Evolutionary conservation across 2,113 vertebrate genomes (phyloP).

Genomic region (Capricornis sumatraensis): DNA sequence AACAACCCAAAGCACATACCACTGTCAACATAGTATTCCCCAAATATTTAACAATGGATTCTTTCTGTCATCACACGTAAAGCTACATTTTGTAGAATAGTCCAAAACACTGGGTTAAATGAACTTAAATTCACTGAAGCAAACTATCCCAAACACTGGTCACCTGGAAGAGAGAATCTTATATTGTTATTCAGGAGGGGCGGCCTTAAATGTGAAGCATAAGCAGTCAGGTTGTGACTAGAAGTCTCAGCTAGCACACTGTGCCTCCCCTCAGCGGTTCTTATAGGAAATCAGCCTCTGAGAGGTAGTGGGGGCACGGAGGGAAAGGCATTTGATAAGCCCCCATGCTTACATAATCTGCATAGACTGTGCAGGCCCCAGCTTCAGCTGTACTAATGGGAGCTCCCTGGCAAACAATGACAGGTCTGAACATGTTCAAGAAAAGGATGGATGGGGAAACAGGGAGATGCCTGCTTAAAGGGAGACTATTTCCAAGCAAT

Average conservation of each 20-base stretch:
- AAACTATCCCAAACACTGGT: not conserved
- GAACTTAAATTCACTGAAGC: not conserved
- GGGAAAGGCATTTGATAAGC: not conserved
- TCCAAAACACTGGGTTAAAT: not conserved
- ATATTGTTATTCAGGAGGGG: not conserved
- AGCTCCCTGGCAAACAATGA: not conserved
- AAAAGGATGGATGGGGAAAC: not conserved
- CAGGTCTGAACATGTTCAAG: not conserved
- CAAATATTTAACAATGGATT: not conserved
- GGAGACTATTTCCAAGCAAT: not conserved
- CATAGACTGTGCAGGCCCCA: not conserved
- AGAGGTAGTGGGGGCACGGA: not conserved
- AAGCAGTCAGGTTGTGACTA: not conserved
- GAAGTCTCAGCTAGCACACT: not conserved
- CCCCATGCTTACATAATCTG: fast-evolving
- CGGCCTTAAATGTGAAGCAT: not conserved
- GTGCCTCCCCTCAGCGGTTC: not conserved
- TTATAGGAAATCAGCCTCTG: not conserved
- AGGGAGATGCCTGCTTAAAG: not conserved
- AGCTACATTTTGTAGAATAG: not conserved
- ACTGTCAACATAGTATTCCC: not conserved
- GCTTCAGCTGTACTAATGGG: not conserved
- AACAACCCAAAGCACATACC: not conserved
- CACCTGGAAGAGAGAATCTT: not conserved
- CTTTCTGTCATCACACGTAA: not conserved